Conservation (phyloP, 2,113 vertebrate genomes). For the Gobius niger region DNA sequence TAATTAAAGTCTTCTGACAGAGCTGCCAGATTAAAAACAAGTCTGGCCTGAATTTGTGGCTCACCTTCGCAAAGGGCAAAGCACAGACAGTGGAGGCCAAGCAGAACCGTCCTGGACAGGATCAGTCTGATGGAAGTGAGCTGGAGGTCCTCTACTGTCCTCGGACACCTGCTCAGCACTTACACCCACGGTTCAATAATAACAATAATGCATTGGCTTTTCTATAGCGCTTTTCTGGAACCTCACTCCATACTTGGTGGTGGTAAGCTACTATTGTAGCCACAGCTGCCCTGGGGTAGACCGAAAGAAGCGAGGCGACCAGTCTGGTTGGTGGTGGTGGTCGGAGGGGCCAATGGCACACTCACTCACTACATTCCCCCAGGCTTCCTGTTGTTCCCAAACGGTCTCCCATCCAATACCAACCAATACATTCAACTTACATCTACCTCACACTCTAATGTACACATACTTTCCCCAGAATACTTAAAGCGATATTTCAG, state of each 20-base stretch:
- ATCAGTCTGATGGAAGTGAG: conserved; percentile 55
- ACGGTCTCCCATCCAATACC: too few relatives aligned
- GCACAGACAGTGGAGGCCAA: conserved; percentile 44
- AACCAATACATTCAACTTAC: too few relatives aligned
- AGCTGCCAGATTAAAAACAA: conserved; percentile 62
- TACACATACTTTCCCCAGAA: too few relatives aligned
- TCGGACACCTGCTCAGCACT: conserved; percentile 28
- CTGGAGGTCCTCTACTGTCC: conserved; percentile 31
- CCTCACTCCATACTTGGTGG: neutral
- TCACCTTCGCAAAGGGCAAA: conserved; percentile 68
- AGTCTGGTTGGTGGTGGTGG: too few relatives aligned
- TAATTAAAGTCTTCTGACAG: conserved; percentile 70
- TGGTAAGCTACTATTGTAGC: too few relatives aligned
- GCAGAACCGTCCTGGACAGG: conserved; percentile 37
- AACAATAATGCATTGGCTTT: conserved; percentile 5
- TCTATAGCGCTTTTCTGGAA: neutral
- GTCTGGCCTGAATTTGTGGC: conserved; percentile 50
- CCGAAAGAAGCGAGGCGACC: too few relatives aligned
- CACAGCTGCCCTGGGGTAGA: too few relatives aligned
- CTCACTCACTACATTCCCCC: too few relatives aligned
- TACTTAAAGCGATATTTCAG: too few relatives aligned
- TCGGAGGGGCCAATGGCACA: too few relatives aligned
- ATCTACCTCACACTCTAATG: too few relatives aligned
- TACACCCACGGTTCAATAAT: conserved; percentile 14
- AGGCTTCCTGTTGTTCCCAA: too few relatives aligned